Base-by-base conservation (phyloP, 2,113 vertebrate genomes). In the Micronycteris hirsuta region DNA sequence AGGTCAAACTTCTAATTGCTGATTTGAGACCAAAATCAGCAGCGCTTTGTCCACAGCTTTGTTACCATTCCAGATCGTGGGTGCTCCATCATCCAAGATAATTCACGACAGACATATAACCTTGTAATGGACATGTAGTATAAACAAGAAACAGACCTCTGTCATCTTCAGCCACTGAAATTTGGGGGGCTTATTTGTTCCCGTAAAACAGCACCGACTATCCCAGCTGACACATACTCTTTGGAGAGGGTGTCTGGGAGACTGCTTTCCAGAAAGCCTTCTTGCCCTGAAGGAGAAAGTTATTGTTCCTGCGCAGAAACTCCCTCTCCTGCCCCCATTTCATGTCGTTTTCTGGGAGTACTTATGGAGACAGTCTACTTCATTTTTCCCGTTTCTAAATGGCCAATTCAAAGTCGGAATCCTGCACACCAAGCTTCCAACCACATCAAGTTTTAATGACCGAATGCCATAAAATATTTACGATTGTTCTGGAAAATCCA, bases 401-500 rank as follows among this genome's bases (percentile, higher is more conserved):
- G 10, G 38, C 65, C 56, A 88, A 71, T 70, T 93, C 67, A 45
- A 84, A 96, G 58, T n/a, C 67, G 73, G 58, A 70, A 45, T 65
- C 93, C 90, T 58, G 71, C 43, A 94, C 90, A 90, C 22, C 2
- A 74, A 77, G 28, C 56, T 88, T 54, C 15, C 13, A 49, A 54
- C 24, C 58, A 49, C 22, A 43, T 61, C 80, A 74, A 19, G 22
- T 56, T 80, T 90, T 90, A 61, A 33, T 63, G 54, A 85, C 3
- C 16, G 78, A 43, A 7, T 93, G 88, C 33, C 17, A 73, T 20
- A 38, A 91, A 89, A 85, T 12, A 76, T 87, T 94, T 56, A 91
- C 47, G 52, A 89, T 77, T 54, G 49, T 78, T 95, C 94, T 97
- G 52, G 54, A 91, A 93, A 89, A 85, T 80, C 20, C 43, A 80